phyloP scores from a whole-genome alignment of 1,140 invertebrate species.

The Sarcophaga bullata region DNA sequence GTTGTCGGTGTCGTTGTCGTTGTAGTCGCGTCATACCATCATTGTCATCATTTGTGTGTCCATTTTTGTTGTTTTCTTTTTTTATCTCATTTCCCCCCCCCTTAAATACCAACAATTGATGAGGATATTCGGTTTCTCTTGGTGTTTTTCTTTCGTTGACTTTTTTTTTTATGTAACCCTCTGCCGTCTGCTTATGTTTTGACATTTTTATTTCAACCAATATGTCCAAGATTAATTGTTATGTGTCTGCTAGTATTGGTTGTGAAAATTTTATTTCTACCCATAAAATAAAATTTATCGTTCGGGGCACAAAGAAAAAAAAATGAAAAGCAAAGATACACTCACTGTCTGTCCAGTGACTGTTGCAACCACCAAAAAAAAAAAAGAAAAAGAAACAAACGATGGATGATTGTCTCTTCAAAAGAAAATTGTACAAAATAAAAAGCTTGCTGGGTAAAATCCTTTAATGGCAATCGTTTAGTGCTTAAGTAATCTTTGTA shows the following conservation, averaged over 20 bases:
- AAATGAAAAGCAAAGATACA: neutral
- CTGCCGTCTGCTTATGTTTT: slow-evolving; percentile 30
- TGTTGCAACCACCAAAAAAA: neutral
- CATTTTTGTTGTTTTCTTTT: neutral
- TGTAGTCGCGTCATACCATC: no score
- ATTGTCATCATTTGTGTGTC: slow-evolving; percentile 28
- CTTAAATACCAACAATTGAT: slow-evolving; percentile 12
- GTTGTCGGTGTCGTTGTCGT: neutral
- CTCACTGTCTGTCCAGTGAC: neutral
- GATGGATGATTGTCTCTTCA: neutral
- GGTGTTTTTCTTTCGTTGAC: neutral
- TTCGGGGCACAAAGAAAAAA: neutral
- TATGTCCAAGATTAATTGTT: slow-evolving; percentile 40
- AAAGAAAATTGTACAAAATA: neutral
- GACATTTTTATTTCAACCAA: slow-evolving; percentile 37
- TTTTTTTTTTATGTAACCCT: neutral
- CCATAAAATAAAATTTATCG: slow-evolving; percentile 19
- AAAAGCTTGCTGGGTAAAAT: neutral
- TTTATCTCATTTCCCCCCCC: slow-evolving; percentile 1
- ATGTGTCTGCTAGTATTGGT: slow-evolving; percentile 30
- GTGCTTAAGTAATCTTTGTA: neutral
- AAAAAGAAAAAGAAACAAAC: no score
- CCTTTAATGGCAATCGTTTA: slow-evolving; percentile 14
- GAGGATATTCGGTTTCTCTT: neutral
- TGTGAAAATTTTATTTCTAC: slow-evolving; percentile 2